A percentile compares a stretch with the other conserved stretches of the same genome.
Conservation (phyloP, 2,888 invertebrate genomes). For the Sepioteuthis lessoniana region DNA sequence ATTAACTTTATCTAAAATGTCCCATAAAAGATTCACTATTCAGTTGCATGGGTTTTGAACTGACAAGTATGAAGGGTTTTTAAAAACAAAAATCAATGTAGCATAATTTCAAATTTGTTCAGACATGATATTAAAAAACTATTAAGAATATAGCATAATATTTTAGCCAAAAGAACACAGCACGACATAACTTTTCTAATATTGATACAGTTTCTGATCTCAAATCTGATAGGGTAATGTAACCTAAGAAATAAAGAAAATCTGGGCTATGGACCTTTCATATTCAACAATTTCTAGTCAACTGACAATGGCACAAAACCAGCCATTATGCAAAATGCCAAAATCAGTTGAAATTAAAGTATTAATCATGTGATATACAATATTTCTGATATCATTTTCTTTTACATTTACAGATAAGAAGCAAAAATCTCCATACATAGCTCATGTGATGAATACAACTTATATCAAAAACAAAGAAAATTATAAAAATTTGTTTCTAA, state of each 20-base stretch:
- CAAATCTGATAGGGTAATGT: neutral
- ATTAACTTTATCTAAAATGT: too few species aligned
- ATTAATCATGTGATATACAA: neutral
- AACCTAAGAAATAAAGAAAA: too few species aligned
- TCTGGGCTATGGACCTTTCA: neutral
- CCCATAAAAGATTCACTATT: too few species aligned
- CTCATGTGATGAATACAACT: too few species aligned
- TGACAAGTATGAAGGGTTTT: too few species aligned
- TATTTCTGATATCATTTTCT: neutral
- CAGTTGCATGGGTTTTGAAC: too few species aligned
- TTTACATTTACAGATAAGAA: too few species aligned
- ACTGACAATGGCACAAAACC: neutral
- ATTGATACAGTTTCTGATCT: neutral
- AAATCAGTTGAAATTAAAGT: neutral
- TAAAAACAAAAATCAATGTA: neutral
- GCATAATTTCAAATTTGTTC: neutral
- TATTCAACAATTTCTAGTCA: neutral
- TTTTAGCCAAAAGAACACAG: neutral
- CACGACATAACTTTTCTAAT: neutral
- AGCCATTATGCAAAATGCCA: neutral
- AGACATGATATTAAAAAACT: neutral
- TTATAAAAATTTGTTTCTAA: too few species aligned
- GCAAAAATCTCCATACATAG: too few species aligned
- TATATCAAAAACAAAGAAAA: too few species aligned
- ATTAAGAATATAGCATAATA: neutral